These are phyloP conservation scores for Anolis apletophallus DNA, from an alignment of 2,797 vertebrate genomes.

Conservation along the genomic window DNA sequence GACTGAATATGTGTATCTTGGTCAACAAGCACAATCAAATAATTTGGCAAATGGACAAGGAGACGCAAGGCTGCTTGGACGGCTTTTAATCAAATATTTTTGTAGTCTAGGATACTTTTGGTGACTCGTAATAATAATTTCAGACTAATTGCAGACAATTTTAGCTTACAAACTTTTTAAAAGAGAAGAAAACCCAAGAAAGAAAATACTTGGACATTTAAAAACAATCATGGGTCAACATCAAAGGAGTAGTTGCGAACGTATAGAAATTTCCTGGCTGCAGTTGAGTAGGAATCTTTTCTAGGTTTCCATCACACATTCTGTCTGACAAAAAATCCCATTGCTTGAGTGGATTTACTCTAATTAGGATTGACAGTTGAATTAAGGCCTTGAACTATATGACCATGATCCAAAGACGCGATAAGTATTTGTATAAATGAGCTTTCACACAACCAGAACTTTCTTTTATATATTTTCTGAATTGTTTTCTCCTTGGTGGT, in stretches of 20 bases:
- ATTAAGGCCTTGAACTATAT: neutral
- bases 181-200: neutral
- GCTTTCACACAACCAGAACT: too few species aligned
- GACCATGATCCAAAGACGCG: neutral
- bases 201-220: neutral
- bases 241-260: neutral
- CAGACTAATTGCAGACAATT: neutral
- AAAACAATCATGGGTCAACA: neutral
- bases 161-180: neutral
- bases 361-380: neutral
- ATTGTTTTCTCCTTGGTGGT: neutral
- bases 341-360: too few species aligned
- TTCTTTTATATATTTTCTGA: neutral
- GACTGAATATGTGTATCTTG: too few species aligned
- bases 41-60: too few species aligned
- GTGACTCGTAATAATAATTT: neutral
- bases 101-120: neutral
- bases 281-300: neutral
- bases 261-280: neutral
- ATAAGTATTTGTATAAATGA: neutral
- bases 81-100: too few species aligned
- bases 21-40: too few species aligned
- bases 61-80: too few species aligned
- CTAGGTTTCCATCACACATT: neutral
- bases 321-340: neutral